Base-by-base conservation (phyloP, 2,113 vertebrate genomes). In the Lepus timidus region DNA sequence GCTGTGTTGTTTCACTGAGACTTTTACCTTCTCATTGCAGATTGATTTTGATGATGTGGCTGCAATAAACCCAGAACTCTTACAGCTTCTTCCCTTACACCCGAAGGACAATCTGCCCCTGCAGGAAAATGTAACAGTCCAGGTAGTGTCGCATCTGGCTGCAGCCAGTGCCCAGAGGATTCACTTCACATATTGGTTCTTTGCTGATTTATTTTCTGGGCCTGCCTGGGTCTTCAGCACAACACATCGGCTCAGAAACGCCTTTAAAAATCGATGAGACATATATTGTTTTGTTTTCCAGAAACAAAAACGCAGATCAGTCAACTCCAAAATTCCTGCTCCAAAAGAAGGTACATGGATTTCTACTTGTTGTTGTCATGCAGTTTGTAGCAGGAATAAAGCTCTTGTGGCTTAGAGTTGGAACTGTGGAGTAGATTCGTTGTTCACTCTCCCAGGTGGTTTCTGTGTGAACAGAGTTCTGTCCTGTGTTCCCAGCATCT, bases 311-410 rank as follows among this genome's bases (percentile, higher is more conserved):
- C 97, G 98, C 55, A 98, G 97, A 96, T 96, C 98, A 67, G 94
- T 98, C 2, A 80, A 97, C 96, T 99, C 98, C 90, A 98, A 97
- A 97, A 98, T 99, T 96, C 98, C 98, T 61, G 98, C 98, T 97
- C 98, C 98, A 20, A 98, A 96, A 76, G 98, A 98, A 98, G 98
- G 98, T 99, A 97, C 98, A 94, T 78, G 51, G 14, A 93, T 92
- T 95, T 96, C 76, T 75, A 0, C 33, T 75, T 62, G 19, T 10
- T 62, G 1, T 78, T 49, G 3, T 90, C n/a, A 23, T 29, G 20
- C 44, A 39, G 8, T 81, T 75, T 94, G 39, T 90, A 20, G 51
- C 67, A 29, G 14, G 27, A 79, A n/a, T 85, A 33, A 81, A 85
- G 64, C 84, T 85, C 20, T 10, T 79, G 29, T 82, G 70, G 27